Evolutionary conservation across 2,888 invertebrate species (phyloP), one percentile per base, ranked within the genome.

Genomic region (Byasa hedistus): DNA sequence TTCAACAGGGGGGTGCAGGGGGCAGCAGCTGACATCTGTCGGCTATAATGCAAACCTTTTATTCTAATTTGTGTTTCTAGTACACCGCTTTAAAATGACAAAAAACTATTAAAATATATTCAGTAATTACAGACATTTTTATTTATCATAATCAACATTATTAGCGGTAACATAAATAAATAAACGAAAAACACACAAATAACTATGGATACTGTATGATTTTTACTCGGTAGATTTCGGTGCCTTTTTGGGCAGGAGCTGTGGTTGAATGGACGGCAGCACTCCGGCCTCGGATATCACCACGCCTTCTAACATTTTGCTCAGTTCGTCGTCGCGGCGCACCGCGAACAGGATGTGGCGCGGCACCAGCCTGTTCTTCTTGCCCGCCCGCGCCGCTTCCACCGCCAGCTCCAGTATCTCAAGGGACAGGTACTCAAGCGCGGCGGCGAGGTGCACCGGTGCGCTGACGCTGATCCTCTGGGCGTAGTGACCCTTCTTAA

Each of bases 321-420:
- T 81, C 12, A 89, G 61, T 36, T 89, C 88, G 0, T 86, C 86
- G 65, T 87, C 88, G 12, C 85, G 83, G 48, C 78, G 79, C 10
- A 89, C 83, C 0, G 88, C 88, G 19, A 85, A 74, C 0, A 86
- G 68, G 1, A 89, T 78, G 57, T 85, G 84, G 0, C 87, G 72
- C 0, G 86, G 85, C 0, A 73, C 70, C 0, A 87, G 69, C 8
- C 94, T 89, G 0, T 91, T 88, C 77, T 95, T 96, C 71, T 95
- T 94, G 79, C 95, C 95, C 65, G 95, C 94, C 52, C 86, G 80
- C 0, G 94, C 94, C 0, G 93, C 94, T 68, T 94, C 93, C 0
- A 93, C 91, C 0, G 94, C 93, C 75, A 94, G 85, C 73, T 94
- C 94, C 66, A 94, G 75, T 22, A 94, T 93, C 86, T 96, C 95